Evolutionary conservation across 1,140 invertebrate genomes (phyloP).

Genomic region (Heliconius himera): DNA sequence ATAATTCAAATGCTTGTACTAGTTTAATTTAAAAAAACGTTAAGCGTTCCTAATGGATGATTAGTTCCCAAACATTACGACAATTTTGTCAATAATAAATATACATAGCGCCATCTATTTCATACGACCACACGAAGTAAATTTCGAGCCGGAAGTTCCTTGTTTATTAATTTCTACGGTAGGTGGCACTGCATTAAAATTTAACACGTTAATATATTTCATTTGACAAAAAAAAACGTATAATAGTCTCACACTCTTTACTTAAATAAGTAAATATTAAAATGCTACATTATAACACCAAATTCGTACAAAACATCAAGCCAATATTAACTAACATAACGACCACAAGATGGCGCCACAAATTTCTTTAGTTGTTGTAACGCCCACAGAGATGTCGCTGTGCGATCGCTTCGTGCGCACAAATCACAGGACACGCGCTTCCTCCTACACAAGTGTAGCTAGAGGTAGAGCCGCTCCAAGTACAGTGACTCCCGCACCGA

Average conservation of each 20-base stretch:
- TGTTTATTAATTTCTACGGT: background rate
- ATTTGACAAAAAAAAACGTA: background rate
- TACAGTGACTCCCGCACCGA: conserved; percentile 40
- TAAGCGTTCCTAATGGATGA: background rate
- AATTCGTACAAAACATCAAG: background rate
- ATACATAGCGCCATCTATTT: background rate
- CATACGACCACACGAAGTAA: background rate
- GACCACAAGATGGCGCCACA: conserved; percentile 20
- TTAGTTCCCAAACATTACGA: background rate
- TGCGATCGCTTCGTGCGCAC: conserved; percentile 28
- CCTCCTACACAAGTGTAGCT: conserved; percentile 50
- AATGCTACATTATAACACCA: background rate
- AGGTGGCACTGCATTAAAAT: background rate
- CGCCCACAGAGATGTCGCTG: conserved; percentile 33
- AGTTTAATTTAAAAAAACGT: background rate
- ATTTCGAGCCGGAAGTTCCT: background rate
- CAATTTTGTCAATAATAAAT: background rate
- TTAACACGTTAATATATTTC: background rate
- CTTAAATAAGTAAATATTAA: background rate
- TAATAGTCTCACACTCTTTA: background rate
- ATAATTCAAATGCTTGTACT: background rate
- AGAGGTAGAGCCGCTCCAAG: conserved; percentile 29
- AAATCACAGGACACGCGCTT: conserved; percentile 46
- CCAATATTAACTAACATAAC: background rate
- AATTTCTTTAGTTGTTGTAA: background rate